Percentiles rank a stretch among this genome's conserved stretches.
phyloP scores from a whole-genome alignment of 2,113 vertebrate genomes.

The rat (Rattus norvegicus) region DNA sequence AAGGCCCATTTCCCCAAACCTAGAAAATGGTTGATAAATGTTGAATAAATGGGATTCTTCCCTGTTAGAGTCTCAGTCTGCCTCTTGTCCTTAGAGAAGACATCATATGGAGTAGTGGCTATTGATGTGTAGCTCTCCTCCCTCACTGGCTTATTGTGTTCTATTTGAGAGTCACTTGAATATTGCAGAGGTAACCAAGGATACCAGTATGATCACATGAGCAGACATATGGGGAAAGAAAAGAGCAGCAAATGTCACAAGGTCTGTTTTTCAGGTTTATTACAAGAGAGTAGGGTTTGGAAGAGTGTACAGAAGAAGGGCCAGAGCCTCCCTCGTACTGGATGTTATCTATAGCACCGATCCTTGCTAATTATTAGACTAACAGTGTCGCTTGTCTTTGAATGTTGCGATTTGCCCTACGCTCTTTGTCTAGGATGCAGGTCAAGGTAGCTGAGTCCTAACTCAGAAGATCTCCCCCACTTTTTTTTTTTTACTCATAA shows the following conservation, averaged over 20 bases:
- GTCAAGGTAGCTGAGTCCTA: not conserved
- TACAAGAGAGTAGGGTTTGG: not conserved
- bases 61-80: not conserved
- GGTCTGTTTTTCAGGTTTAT: constrained; percentile 48
- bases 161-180: constrained; percentile 56
- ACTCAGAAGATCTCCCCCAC: not conserved
- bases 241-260: constrained; percentile 23
- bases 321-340: not conserved
- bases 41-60: not conserved
- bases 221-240: constrained; percentile 50
- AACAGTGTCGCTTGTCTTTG: constrained; percentile 11
- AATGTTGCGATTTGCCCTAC: constrained; percentile 3
- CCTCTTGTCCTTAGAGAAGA: constrained; percentile 4
- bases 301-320: not conserved
- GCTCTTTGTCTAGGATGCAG: not conserved
- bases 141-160: constrained; percentile 44
- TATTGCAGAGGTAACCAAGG: constrained; percentile 62
- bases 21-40: not conserved
- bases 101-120: not conserved
- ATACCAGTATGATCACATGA: constrained; percentile 30
- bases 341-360: not conserved
- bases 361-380: constrained; percentile 15
- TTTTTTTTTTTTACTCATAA: not conserved
- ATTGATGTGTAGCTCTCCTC: constrained; percentile 1
- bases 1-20: not conserved